Conservation (phyloP, 2,113 vertebrate genomes). For the Gasterosteus nipponicus region DNA sequence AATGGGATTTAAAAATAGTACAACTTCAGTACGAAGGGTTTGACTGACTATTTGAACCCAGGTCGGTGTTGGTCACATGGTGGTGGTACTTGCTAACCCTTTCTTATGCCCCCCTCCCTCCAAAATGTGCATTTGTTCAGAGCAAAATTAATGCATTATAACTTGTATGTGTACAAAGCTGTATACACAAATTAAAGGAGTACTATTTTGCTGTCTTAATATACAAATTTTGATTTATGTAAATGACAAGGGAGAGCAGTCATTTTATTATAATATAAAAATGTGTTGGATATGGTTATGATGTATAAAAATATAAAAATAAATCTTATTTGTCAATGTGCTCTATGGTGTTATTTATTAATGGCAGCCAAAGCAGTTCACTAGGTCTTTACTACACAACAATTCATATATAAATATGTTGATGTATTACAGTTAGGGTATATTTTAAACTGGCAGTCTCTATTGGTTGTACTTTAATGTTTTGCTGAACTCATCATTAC, state of each 20-base stretch:
- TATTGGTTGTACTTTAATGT: background rate
- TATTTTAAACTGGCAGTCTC: background rate
- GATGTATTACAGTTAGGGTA: background rate
- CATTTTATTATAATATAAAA: constrained; percentile 82
- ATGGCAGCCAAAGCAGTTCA: background rate
- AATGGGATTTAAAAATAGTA: constrained; percentile 17
- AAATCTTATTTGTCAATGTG: constrained; percentile 84
- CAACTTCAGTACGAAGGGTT: constrained; percentile 36
- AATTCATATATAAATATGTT: background rate
- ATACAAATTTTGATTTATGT: constrained; percentile 77
- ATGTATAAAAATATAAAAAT: constrained; percentile 81
- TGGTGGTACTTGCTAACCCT: constrained; percentile 66
- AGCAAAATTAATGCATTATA: constrained; percentile 65
- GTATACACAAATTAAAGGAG: constrained; percentile 77
- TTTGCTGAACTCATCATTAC: background rate
- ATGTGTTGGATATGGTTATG: constrained; percentile 82
- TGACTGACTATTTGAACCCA: constrained; percentile 53
- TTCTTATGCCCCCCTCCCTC: constrained; percentile 44
- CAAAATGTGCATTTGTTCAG: constrained; percentile 63
- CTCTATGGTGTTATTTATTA: background rate
- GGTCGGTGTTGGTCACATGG: constrained; percentile 67
- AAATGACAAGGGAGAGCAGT: constrained; percentile 77
- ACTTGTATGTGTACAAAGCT: constrained; percentile 79
- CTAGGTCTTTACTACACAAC: background rate
- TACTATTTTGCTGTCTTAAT: constrained; percentile 85